Evolutionary conservation across 2,888 invertebrate genomes (phyloP), one percentile per base, ranked within the genome.

Genomic region (Yponomeuta malinellus): DNA sequence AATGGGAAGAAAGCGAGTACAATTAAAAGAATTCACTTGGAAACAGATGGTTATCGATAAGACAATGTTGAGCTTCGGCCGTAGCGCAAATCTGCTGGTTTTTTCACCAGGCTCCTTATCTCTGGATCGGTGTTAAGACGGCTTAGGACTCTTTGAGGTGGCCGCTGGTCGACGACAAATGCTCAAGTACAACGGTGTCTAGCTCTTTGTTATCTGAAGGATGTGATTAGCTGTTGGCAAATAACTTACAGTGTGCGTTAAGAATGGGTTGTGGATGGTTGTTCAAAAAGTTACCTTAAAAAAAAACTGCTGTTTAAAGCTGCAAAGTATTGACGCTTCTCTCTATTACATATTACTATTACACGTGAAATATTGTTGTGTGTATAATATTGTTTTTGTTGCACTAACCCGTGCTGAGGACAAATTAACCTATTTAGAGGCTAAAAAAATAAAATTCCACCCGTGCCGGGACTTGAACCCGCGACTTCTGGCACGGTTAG

Each of bases 21-120:
- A 87, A 90, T 91, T 90, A 89, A 81, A 80, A 78, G 85, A 88
- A 90, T 89, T 89, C 86, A 90, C 85, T 78, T 79, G 76, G 76
- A 78, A 76, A 78, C 84, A 86, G 89, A 90, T 90, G 87, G 79
- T 90, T 86, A 83, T 91, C 91, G 82, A 74, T 88, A 86, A 90
- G 89, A 91, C 90, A 90, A 89, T 85, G 81, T 85, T 79, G 12
- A 37, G 10, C 37, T 78, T 82, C 80, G 83, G 84, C 82, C 85
- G 87, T 83, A 85, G 87, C 81, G 86, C 83, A 85, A 87, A 85
- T 67, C 63, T 23, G 63, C 33, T 66, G n/a, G 12, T 67, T 37
- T 76, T 80, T 80, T 79, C 79, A 78, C 76, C 71, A 69, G 48
- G 48, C 74, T 74, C 23, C 78, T 78, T 75, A 73, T 78, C 78